Conservation (phyloP, 2,797 vertebrate genomes). For the Lophius americanus region DNA sequence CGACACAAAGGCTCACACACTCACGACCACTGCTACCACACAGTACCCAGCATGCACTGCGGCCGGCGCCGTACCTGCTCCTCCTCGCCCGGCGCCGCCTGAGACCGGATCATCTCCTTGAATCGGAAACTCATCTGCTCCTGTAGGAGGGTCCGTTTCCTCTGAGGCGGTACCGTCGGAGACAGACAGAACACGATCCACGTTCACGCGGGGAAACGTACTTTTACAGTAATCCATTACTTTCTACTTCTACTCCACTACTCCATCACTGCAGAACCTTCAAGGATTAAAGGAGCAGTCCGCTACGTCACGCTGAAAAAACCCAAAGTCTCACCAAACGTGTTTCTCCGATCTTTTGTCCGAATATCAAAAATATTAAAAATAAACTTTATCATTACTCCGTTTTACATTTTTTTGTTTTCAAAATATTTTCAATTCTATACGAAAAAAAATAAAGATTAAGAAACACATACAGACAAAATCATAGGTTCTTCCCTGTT, state of each 20-base stretch:
- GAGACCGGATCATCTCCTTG: slow-evolving; percentile 73
- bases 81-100: slow-evolving; percentile 24
- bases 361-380: too few species aligned
- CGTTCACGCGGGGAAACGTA: not conserved
- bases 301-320: too few species aligned
- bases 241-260: not conserved
- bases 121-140: slow-evolving; percentile 78
- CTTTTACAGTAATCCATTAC: not conserved
- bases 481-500: too few species aligned
- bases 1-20: not conserved
- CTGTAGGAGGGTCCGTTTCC: slow-evolving; percentile 73
- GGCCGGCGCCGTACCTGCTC: slow-evolving; percentile 58
- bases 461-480: too few species aligned
- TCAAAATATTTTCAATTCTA: too few species aligned
- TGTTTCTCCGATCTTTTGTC: too few species aligned
- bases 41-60: slow-evolving; percentile 13
- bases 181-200: not conserved
- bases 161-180: slow-evolving; percentile 44
- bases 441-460: too few species aligned
- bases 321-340: too few species aligned
- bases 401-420: too few species aligned
- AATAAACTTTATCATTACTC: too few species aligned
- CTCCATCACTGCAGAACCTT: not conserved
- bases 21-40: not conserved
- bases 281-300: too few species aligned